phyloP scores from a whole-genome alignment of 1,140 invertebrate species.

The Marisa cornuarietis region DNA sequence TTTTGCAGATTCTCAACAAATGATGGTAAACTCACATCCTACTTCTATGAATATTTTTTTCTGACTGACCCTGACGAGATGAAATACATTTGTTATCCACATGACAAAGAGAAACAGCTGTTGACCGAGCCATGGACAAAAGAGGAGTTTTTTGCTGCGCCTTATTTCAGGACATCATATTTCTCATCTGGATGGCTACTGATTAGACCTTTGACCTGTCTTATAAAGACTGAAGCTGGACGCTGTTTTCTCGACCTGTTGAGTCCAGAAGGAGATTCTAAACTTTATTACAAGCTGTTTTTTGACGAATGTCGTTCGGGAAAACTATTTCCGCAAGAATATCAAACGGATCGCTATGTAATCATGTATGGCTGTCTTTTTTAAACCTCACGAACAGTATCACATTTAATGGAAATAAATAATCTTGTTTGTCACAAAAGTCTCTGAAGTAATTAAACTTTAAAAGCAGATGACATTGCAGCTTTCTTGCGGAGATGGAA shows the following conservation, averaged over 20 bases:
- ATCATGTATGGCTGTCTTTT: too few relatives aligned
- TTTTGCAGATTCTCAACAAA: too few relatives aligned
- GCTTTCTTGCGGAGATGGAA: too few relatives aligned
- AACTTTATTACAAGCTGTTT: slow-evolving; percentile 3
- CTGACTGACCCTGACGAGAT: slow-evolving; percentile 14
- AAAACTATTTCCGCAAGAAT: background rate
- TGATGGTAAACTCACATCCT: background rate
- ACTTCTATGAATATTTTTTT: slow-evolving; percentile 4
- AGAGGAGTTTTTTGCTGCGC: background rate
- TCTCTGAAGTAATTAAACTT: background rate
- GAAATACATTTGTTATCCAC: slow-evolving; percentile 8
- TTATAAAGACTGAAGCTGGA: slow-evolving; percentile 3
- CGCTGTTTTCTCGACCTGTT: background rate
- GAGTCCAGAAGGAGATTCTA: too few relatives aligned
- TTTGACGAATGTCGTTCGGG: background rate
- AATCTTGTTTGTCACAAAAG: too few relatives aligned
- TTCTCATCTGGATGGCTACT: background rate
- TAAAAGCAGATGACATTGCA: too few relatives aligned
- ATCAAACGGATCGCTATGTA: too few relatives aligned
- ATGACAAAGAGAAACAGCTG: background rate
- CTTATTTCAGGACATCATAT: background rate
- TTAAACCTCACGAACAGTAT: too few relatives aligned
- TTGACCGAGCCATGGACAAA: background rate
- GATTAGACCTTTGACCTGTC: background rate
- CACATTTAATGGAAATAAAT: too few relatives aligned